Percentiles rank a stretch among this genome's conserved stretches.
These are phyloP conservation scores for Scrobipalpa atriplicella DNA, from an alignment of 2,888 invertebrate species.

Conservation along the genomic window DNA sequence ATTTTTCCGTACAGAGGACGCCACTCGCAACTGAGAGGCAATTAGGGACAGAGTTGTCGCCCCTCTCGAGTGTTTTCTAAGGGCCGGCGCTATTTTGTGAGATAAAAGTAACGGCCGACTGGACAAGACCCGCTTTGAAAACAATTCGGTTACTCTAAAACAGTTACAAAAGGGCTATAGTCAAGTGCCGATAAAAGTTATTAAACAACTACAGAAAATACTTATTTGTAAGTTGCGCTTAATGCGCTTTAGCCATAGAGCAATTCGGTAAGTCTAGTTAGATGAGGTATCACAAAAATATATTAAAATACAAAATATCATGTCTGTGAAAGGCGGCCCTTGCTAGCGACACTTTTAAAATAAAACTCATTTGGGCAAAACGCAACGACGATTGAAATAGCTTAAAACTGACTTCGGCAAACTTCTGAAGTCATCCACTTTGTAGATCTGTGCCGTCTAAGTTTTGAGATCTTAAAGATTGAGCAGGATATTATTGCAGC, in stretches of 20 bases:
- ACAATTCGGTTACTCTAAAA: background rate
- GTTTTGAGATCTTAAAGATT: background rate
- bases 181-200: too few species aligned
- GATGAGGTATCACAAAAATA: too few species aligned
- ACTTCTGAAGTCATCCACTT: background rate
- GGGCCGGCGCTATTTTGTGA: slow-evolving; percentile 6
- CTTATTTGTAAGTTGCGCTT: too few species aligned
- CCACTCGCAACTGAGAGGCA: slow-evolving; percentile 17
- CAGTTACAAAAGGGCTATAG: background rate
- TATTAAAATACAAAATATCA: too few species aligned
- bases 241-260: too few species aligned
- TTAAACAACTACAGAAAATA: too few species aligned
- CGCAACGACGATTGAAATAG: too few species aligned
- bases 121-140: background rate
- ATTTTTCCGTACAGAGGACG: background rate
- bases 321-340: too few species aligned
- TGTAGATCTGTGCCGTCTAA: background rate
- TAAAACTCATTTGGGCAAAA: too few species aligned
- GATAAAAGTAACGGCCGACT: slow-evolving; percentile 7
- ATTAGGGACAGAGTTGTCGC: slow-evolving; percentile 24
- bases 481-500: background rate
- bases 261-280: too few species aligned
- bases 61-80: slow-evolving; percentile 18
- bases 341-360: too few species aligned
- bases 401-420: background rate